Base-by-base conservation (phyloP, 2,797 vertebrate species). In the Propithecus deckenii region DNA sequence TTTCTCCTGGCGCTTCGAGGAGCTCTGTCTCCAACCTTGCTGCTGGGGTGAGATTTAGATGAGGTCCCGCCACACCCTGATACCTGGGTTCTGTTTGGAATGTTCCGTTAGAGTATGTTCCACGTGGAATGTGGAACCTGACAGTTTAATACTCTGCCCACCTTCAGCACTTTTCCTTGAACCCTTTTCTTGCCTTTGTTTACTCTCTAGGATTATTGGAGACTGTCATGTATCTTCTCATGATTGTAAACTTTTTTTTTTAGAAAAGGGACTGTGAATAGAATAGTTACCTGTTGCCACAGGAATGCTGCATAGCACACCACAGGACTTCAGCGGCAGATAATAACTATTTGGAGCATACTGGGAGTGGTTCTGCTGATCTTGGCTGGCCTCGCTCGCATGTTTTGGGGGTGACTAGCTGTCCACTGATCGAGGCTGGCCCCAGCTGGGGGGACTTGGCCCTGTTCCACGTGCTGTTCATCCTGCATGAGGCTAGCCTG, bases 1-100 rank as follows among this genome's bases (percentile, higher is more conserved):
- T 83, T 97, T 88, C 69, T 95, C 76, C 89, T 88, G 93, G 84
- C 9, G 0, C 72, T 85, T 91, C 76, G 43, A 52, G 89, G 50
- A 80, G 80, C 79, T 86, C 55, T 2, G 65, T 80, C 86, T 89
- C 72, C 28, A 92, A 3, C 67, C 75, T 91, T 13, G 59, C 76
- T 71, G 48, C 61, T 15, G 38, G 83, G 63, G 41, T 46, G 30
- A 91, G 25, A 76, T 84, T 25, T 17, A 63, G 38, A 67, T 57
- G 46, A 32, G 17, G 38, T 89, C 69, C 69, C 72, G 87, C 61
- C 48, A n/a, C 35, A 57, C 48, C 57, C 46, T 50, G n/a, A 3
- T 41, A n/a, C n/a, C 48, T n/a, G 4, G 43, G 20, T 46, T 86
- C 57, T n/a, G 0, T 55, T 89, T 32, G 20, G 65, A 65, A 25